phyloP scores from a whole-genome alignment of 2,797 vertebrate species.

The Chloroceryle inda region DNA sequence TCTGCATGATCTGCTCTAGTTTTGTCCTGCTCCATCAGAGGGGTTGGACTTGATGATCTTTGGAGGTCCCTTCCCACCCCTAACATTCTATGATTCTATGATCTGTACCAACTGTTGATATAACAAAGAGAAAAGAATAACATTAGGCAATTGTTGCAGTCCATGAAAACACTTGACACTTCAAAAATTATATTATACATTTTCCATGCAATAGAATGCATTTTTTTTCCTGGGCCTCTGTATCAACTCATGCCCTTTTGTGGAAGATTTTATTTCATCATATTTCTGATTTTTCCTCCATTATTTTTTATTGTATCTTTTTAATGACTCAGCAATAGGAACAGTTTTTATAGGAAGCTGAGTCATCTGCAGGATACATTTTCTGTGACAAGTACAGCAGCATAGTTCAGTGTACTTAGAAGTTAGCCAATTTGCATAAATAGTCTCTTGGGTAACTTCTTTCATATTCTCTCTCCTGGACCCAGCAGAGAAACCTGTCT shows the following conservation, averaged over 20 bases:
- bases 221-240: accelerated
- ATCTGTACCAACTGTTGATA: not conserved
- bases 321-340: not conserved
- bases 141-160: not conserved
- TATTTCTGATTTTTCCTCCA: not conserved
- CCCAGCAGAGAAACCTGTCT: not conserved
- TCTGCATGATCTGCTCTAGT: no score
- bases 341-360: not conserved
- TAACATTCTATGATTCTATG: no score
- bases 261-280: not conserved
- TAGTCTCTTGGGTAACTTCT: not conserved
- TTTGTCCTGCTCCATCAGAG: no score
- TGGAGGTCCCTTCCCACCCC: no score
- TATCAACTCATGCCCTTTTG: not conserved
- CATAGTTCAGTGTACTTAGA: not conserved
- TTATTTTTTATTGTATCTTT: not conserved
- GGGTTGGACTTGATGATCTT: no score
- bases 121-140: not conserved
- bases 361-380: not conserved
- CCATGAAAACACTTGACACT: not conserved
- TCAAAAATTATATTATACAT: not conserved
- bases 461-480: not conserved
- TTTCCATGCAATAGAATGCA: not conserved
- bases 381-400: not conserved
- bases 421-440: not conserved